Evolutionary conservation across 2,113 vertebrate species (phyloP), one percentile per base, ranked within the genome.

Genomic region (Mugil cephalus): DNA sequence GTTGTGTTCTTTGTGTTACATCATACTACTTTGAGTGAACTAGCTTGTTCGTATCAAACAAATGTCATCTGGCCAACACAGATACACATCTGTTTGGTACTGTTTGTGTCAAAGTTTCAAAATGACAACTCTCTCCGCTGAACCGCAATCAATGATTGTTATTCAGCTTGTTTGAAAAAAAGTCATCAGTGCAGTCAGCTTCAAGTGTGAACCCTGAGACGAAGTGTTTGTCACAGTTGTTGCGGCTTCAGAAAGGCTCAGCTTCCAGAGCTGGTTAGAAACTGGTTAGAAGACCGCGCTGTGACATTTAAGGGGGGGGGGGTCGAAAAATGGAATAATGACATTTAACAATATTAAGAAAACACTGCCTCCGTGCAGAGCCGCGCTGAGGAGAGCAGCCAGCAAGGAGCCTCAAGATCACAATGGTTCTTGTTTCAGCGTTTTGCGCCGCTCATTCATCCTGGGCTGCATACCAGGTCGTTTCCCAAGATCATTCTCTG

Each of bases 401-500:
- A 71, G 35, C 15, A 45, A 45, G 70, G 61, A 84, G 70, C 65
- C 50, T 76, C 5, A 1, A 46, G n/a, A 55, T 73, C 54, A 88
- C 83, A 90, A 87, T 86, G 56, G 73, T 64, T 80, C 77, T 86
- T 79, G 69, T 89, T 81, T 75, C 36, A 53, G 62, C 18, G 21
- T 66, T 81, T 76, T 68, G 61, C 73, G 56, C 30, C 1, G 18
- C 66, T 80, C 74, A 86, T 82, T 87, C 80, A 87, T 74, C 56
- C 72, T 66, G 19, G 59, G 24, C 73, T 77, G 66, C 85, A 88
- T 83, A 83, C 76, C 82, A 81, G 64, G 24, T 61, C 8, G 24
- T 83, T 89, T 90, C 87, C 88, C 89, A 86, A 77, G 79, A 83
- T 40, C 67, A 36, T 76, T 80, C 60, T 48, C 68, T 88, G 87